phyloP scores from a whole-genome alignment of 2,888 invertebrate species.

The Petrolisthes manimaculis region DNA sequence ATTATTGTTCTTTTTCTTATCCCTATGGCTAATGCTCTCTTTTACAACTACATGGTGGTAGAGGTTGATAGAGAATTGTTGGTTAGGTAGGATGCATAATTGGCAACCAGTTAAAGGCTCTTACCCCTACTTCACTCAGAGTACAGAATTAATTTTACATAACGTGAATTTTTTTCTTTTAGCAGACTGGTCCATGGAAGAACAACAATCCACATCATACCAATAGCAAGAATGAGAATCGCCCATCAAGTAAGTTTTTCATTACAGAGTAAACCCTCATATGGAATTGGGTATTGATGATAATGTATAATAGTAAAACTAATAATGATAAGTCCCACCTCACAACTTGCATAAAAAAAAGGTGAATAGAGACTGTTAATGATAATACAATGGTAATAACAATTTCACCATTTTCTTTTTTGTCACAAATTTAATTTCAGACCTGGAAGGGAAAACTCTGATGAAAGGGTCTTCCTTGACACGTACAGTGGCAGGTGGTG shows the following conservation, averaged over 20 bases:
- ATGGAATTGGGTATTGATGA: not conserved
- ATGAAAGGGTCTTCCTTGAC: constrained; percentile 52
- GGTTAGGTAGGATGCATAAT: too few species aligned
- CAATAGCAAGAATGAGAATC: constrained; percentile 37
- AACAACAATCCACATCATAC: not conserved
- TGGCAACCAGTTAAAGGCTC: too few species aligned
- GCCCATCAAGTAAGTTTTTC: constrained; percentile 25
- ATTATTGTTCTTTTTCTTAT: too few species aligned
- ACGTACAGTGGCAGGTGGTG: constrained; percentile 45
- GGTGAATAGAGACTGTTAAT: not conserved
- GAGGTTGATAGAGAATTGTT: too few species aligned
- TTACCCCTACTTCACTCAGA: too few species aligned
- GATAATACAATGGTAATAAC: too few species aligned
- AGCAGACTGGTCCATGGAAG: not conserved
- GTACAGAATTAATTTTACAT: too few species aligned
- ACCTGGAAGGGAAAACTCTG: constrained; percentile 39
- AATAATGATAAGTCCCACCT: too few species aligned
- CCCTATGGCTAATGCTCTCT: too few species aligned
- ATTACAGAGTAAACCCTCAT: not conserved
- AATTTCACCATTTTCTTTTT: not conserved
- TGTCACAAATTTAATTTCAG: constrained; percentile 15
- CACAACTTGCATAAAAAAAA: not conserved
- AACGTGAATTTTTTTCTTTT: too few species aligned
- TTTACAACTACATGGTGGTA: too few species aligned
- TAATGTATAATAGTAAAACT: too few species aligned